Base-by-base conservation (phyloP, 2,888 invertebrate genomes). In the Cacoxenus indagator region DNA sequence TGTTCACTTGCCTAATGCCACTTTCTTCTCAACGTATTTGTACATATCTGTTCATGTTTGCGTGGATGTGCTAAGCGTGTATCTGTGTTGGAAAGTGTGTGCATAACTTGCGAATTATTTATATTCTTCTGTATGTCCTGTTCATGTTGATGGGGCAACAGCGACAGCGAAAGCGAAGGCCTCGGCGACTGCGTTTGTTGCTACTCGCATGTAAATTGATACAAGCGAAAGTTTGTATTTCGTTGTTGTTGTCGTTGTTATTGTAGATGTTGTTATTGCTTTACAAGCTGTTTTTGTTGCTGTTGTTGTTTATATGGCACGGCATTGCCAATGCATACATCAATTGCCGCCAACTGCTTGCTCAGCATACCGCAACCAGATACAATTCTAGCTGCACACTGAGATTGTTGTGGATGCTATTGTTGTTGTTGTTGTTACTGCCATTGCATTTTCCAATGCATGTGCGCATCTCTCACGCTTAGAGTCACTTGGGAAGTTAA, bases 81-180 rank as follows among this genome's bases (percentile, higher is more conserved):
- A 27, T 27, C 19, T 14, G 27, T 57, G 57, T 29, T 2, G n/a
- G 24, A 24, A 43, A 45, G 43, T 62, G 43, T 62, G 43, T 43
- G 45, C 14, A 14, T 62, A 22, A 45, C 61, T 62, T 62, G 43
- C 61, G 45, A 62, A 62, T 62, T 62, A 62, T 62, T 62, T 62
- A 62, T 26, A 62, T 62, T 62, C 61, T 24, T 62, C n/a, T 62
- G 43, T 31, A 62, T 62, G 43, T 43, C 8, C 37, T 11, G 37
- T 37, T 8, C 37, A 11, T 37, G 9, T 11, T 11, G 8, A 37
- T 37, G 37, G 14, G 37, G 9, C n/a, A n/a, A n/a, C n/a, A n/a
- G n/a, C n/a, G n/a, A n/a, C n/a, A n/a, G 37, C 11, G 37, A 6
- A 37, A 6, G 37, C 37, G 37, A 6, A 37, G 37, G 37, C 37